Conservation (phyloP, 2,797 vertebrate species). For the Syngnathus acus region DNA sequence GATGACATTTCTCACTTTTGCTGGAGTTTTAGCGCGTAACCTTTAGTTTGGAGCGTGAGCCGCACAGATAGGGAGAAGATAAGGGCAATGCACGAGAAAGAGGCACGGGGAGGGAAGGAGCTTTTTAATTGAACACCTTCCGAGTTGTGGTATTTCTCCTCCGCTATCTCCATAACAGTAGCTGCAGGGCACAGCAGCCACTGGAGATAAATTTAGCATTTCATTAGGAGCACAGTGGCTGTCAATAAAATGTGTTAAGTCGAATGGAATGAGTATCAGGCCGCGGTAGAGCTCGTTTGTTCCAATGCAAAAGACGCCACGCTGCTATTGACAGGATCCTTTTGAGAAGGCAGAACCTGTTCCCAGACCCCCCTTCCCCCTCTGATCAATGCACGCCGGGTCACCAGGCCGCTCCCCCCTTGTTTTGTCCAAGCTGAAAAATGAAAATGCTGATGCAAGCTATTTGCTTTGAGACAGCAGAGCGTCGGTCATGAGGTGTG, state of each 20-base stretch:
- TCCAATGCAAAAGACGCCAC: slow-evolving; percentile 56
- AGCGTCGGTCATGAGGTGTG: slow-evolving; percentile 45
- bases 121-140: slow-evolving; percentile 68
- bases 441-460: slow-evolving; percentile 72
- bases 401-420: slow-evolving; percentile 44
- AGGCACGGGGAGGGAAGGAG: slow-evolving; percentile 28
- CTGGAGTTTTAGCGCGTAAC: slow-evolving; percentile 49
- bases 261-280: slow-evolving; percentile 75
- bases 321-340: slow-evolving; percentile 69
- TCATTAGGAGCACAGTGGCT: slow-evolving; percentile 75
- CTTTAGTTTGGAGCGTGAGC: slow-evolving; percentile 55
- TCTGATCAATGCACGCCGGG: slow-evolving; percentile 71
- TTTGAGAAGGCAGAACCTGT: slow-evolving; percentile 68
- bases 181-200: slow-evolving; percentile 68
- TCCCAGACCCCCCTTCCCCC: slow-evolving; percentile 23
- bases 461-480: slow-evolving; percentile 67
- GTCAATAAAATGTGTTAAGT: slow-evolving; percentile 84
- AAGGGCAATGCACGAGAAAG: slow-evolving; percentile 36
- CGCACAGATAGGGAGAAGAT: slow-evolving; percentile 54
- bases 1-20: slow-evolving; percentile 49
- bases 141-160: slow-evolving; percentile 61
- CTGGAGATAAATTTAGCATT: slow-evolving; percentile 78
- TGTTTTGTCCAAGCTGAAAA: slow-evolving; percentile 63
- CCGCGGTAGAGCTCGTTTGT: slow-evolving; percentile 72
- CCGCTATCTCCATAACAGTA: slow-evolving; percentile 68